Conservation (phyloP, 23 tunicate genomes). For the Clavelina lepadiformis region DNA sequence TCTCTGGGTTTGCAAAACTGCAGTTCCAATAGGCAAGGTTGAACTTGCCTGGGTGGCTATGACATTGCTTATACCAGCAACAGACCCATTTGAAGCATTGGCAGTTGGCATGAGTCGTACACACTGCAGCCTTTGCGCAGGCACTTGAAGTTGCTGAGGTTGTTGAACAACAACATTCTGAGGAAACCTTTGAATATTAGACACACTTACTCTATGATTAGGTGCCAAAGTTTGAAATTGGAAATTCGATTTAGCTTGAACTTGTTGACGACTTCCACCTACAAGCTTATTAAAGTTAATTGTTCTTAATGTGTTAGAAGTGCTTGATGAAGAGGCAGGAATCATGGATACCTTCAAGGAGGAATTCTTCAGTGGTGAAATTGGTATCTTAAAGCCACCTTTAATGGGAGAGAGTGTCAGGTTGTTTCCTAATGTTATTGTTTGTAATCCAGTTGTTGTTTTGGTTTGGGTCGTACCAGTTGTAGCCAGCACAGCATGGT, state of each 20-base stretch:
- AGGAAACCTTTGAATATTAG: background rate
- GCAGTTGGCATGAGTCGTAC: slow-evolving; percentile 39
- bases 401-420: slow-evolving; percentile 43
- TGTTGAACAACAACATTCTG: slow-evolving; percentile 33
- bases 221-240: slow-evolving; percentile 48
- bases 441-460: slow-evolving; percentile 4
- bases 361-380: slow-evolving; percentile 61
- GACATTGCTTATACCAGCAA: slow-evolving; percentile 5
- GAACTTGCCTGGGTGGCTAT: slow-evolving; percentile 13
- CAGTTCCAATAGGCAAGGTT: slow-evolving; percentile 3
- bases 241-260: slow-evolving; percentile 25
- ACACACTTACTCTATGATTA: background rate
- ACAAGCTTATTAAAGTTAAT: background rate
- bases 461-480: background rate
- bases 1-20: background rate
- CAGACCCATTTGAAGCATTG: background rate
- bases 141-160: slow-evolving; percentile 17
- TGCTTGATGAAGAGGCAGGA: slow-evolving; percentile 10
- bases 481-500: background rate
- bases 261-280: background rate
- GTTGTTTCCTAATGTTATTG: slow-evolving; percentile 15
- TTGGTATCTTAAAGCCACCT: slow-evolving; percentile 71
- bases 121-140: slow-evolving; percentile 20
- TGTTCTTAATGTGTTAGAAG: slow-evolving; percentile 9
- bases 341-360: slow-evolving; percentile 62